Evolutionary conservation across 2,888 invertebrate genomes (phyloP), one percentile per base, ranked within the genome.

Genomic region (Platycheirus rosarum): DNA sequence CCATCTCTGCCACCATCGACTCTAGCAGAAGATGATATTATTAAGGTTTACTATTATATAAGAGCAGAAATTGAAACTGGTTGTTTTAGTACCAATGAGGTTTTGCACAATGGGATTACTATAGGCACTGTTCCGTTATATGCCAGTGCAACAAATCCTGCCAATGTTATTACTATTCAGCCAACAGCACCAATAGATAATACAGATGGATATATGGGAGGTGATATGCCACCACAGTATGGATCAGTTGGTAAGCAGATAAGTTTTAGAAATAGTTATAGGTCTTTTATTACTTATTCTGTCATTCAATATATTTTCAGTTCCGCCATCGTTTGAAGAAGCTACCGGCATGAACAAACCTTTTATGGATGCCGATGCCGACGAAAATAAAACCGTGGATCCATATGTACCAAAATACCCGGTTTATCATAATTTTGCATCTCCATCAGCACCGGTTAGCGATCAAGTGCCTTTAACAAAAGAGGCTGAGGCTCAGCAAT

Each of bases 381-480:
- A 86, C 66, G 87, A 86, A 35, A 84, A 85, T 26, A 78, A 87
- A 68, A 79, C 85, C 26, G 78, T 85, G 2, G 86, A 87, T 29
- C 86, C 86, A 14, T 88, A 86, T 20, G 75, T 88, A 44, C 88
- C 88, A 8, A 84, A 86, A 16, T 88, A 88, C 70, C 88, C 88
- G 13, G 85, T 87, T 84, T 88, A 87, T 55, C 86, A 73, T 2
- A 85, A 85, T 62, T 87, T 87, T 69, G 87, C 6, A 23, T 32
- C 29, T 84, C 87, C 14, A 29, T 62, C 75, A 18, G 68, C 51
- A 6, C 44, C 51, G 8, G 8, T 6, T 14, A n/a, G 11, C 14
- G 49, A 23, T 3, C 13, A 7, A 3, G 1, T 13, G 1, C 11
- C 9, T 9, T 51, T 42, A n/a, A n/a, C 8, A 2, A 48, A 40